These are phyloP conservation scores for Lithophane ornitopus DNA, from an alignment of 2,888 invertebrate genomes.

Conservation along the genomic window DNA sequence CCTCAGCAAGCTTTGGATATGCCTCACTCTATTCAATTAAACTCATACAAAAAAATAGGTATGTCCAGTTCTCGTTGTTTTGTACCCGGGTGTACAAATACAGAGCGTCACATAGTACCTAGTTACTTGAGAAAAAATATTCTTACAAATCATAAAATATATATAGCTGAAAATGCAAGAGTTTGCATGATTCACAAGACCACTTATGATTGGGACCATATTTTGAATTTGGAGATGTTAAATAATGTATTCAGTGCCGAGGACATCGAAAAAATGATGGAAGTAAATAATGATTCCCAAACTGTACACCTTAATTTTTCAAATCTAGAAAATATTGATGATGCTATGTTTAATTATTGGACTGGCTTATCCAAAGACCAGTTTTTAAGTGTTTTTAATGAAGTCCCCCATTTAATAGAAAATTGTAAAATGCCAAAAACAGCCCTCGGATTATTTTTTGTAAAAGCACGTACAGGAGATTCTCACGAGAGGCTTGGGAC, in stretches of 20 bases:
- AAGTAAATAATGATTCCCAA: not conserved
- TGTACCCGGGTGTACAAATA: constrained; percentile 4
- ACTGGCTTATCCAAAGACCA: not conserved
- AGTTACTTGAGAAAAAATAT: not conserved
- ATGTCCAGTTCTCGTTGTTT: constrained; percentile 3
- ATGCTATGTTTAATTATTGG: not conserved
- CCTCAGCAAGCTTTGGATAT: constrained; percentile 8
- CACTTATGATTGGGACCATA: not conserved
- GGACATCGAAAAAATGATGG: not conserved
- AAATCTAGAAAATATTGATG: not conserved
- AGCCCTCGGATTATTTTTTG: not conserved
- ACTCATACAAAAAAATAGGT: constrained; percentile 2
- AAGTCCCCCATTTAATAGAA: not conserved
- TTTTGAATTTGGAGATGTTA: not conserved
- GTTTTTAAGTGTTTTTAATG: not conserved
- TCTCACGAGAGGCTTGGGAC: not conserved
- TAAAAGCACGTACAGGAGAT: constrained; percentile 1
- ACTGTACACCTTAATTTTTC: not conserved
- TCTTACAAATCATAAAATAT: not conserved
- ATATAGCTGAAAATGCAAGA: not conserved
- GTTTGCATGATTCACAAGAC: not conserved
- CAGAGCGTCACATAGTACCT: not conserved
- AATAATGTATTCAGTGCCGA: not conserved
- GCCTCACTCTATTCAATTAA: not conserved
- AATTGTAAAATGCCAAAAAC: not conserved